Percentiles rank a stretch among this genome's conserved stretches.
Conservation (phyloP, 2,797 vertebrate species). For the Selene dorsalis region DNA sequence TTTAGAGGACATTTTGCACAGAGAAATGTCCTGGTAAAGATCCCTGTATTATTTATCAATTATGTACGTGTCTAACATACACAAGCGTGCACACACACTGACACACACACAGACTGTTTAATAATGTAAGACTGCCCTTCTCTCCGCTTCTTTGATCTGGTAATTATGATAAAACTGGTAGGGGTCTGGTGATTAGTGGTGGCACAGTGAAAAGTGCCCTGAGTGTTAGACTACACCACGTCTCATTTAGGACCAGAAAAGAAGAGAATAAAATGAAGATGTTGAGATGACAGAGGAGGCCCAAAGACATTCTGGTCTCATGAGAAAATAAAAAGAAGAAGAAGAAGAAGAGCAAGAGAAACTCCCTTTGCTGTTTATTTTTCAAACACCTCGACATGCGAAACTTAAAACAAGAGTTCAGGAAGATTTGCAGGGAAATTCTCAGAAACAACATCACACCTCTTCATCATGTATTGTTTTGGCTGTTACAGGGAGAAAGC, state of each 20-base stretch:
- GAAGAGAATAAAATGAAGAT: constrained; percentile 63
- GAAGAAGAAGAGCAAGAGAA: not conserved
- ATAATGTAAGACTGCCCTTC: constrained; percentile 75
- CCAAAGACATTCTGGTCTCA: constrained; percentile 37
- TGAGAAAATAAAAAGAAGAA: not conserved
- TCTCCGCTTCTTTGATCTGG: constrained; percentile 76
- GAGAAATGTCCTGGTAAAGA: constrained; percentile 37
- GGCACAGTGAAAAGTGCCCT: constrained; percentile 60
- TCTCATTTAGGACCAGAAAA: constrained; percentile 62
- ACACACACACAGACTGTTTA: constrained; percentile 51
- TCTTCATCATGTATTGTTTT: not conserved
- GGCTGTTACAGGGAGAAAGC: not conserved
- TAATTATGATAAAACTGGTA: constrained; percentile 76
- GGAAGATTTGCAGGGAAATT: not conserved
- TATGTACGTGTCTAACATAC: constrained; percentile 26
- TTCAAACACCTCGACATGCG: constrained; percentile 22
- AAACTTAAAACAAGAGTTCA: not conserved
- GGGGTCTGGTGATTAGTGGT: constrained; percentile 73
- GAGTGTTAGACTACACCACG: constrained; percentile 48
- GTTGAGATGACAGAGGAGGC: constrained; percentile 58
- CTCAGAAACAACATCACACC: not conserved
- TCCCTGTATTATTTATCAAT: constrained; percentile 41
- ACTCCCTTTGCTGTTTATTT: constrained; percentile 21
- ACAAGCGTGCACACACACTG: constrained; percentile 5
- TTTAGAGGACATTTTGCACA: constrained; percentile 38